Base-by-base conservation (phyloP, 23 tunicate genomes). In the Trididemnum clinides region DNA sequence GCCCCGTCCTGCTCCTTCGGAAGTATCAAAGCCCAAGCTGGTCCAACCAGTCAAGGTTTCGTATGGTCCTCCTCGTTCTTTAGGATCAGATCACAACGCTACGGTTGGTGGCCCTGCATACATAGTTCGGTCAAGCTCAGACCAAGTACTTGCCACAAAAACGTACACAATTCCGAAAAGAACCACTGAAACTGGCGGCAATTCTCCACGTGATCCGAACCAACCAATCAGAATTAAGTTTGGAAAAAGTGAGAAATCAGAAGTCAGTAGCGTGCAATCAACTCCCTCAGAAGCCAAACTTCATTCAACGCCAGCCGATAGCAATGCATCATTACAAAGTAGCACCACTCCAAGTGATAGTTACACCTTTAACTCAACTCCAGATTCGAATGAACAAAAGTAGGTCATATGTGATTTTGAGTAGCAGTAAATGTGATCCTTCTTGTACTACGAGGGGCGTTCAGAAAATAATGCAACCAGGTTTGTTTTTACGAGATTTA, bases 1-100 rank as follows among this genome's bases (percentile, higher is more conserved):
- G 97, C 97, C 97, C 0, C 80, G 97, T 84, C 97, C 97, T 5
- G 97, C 92, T 5, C 78, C 97, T 1, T 62, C 90, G 32, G 97
- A 92, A 28, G 35, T 75, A 0, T 80, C 57, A 27, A 71, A 54
- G 50, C 38, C 73, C 1, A 80, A 79, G 82, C 63, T 77, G 15
- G 37, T 77, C 23, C 85, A 62, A 37, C 91, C 91, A 1, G 82
- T 57, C 64, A 92, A 92, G 63, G 89, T 91, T 1, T 23, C 84
- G 0, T 92, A 92, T 57, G 97, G 88, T 35, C 97, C 91, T 33
- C 88, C 97, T 19, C 80, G 84, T 28, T 51, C 75, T 20, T 57
- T 34, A 0, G 15, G 54, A 5, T 30, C 59, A 10, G 10, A 15
- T 25, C 86, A 71, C 28, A 76, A 1, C 21, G 34, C 65, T 3